Evolutionary conservation across 2,797 vertebrate genomes (phyloP).

Genomic region (Meda fulgida): DNA sequence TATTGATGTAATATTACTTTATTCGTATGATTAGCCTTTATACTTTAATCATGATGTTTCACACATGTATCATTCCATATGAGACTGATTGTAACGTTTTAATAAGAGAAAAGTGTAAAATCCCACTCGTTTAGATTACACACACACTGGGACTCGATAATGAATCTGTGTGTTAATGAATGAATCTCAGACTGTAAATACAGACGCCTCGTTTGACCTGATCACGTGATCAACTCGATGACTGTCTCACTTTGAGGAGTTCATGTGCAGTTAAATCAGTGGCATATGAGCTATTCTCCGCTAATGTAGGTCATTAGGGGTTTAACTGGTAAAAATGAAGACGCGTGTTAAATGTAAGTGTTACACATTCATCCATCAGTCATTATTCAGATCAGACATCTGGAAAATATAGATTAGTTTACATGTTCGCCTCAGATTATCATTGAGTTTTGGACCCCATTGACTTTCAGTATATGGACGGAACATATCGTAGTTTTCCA

Average conservation of each 20-base stretch:
- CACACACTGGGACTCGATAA: neutral
- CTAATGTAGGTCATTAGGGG: too few species aligned
- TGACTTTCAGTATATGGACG: neutral
- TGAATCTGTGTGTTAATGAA: neutral
- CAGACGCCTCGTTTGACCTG: neutral
- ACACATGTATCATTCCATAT: neutral
- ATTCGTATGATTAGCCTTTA: conserved; percentile 11
- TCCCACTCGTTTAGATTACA: neutral
- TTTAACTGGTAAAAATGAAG: neutral
- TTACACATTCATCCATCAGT: neutral
- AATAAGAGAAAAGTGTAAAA: neutral
- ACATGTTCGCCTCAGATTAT: neutral
- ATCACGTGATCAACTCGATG: neutral
- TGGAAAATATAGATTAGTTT: neutral
- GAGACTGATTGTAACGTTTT: neutral
- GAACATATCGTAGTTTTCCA: neutral
- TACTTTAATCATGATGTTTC: neutral
- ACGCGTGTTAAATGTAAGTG: neutral
- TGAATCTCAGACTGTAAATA: neutral
- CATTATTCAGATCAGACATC: neutral
- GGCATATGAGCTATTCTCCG: neutral
- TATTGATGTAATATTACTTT: conserved; percentile 4
- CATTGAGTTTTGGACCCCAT: neutral
- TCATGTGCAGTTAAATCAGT: neutral
- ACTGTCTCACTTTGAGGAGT: neutral